A percentile compares a stretch with the other conserved stretches of the same genome.
These are phyloP conservation scores for Geococcyx californianus DNA, from an alignment of 2,113 vertebrate genomes.

Conservation along the genomic window DNA sequence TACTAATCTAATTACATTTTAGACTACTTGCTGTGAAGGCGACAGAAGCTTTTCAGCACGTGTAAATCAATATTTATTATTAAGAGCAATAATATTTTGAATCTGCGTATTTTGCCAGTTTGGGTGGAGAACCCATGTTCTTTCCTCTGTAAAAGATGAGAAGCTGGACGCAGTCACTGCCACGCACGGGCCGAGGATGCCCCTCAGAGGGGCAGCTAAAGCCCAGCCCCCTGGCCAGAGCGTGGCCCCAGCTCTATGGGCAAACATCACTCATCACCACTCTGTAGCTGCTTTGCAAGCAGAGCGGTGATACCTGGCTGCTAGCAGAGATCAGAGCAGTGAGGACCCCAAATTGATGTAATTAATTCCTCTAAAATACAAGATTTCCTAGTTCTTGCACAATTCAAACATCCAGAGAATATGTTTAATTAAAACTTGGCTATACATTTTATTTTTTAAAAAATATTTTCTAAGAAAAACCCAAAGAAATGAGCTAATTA, in stretches of 20 bases:
- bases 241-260: neutral
- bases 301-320: neutral
- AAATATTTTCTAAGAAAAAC: slow-evolving; percentile 25
- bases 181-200: neutral
- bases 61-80: slow-evolving; percentile 18
- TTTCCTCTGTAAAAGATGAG: neutral
- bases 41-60: neutral
- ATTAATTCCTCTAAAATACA: slow-evolving; percentile 29
- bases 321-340: neutral
- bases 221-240: too few species aligned
- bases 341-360: slow-evolving; percentile 1
- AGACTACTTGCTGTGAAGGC: neutral
- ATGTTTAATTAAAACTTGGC: slow-evolving; percentile 77
- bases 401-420: slow-evolving; percentile 69
- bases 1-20: neutral
- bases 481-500: slow-evolving; percentile 73
- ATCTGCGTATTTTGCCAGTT: neutral
- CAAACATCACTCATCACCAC: neutral
- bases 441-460: slow-evolving; percentile 10
- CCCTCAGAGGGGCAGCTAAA: neutral
- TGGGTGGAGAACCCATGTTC: neutral
- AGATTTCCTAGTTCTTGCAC: slow-evolving; percentile 26
- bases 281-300: neutral
- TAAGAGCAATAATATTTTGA: neutral
- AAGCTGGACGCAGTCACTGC: neutral